Conservation (phyloP, 2,888 invertebrate genomes). For the Palloptera scutellata region DNA sequence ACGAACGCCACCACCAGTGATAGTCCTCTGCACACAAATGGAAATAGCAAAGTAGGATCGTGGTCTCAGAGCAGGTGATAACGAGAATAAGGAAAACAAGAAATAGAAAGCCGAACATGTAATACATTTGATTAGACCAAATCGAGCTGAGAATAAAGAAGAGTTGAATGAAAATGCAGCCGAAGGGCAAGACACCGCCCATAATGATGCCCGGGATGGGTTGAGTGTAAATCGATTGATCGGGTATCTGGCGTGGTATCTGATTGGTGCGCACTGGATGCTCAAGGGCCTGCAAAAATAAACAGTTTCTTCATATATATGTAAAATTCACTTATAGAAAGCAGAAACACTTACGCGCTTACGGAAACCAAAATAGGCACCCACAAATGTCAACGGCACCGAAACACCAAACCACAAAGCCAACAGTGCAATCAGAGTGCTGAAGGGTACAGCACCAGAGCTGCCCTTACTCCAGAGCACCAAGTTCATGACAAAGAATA, state of each 20-base stretch:
- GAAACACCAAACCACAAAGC: constrained; percentile 99
- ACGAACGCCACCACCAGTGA: constrained; percentile 99
- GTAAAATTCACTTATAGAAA: constrained; percentile 22
- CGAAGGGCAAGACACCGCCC: constrained; percentile 99
- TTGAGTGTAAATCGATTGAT: constrained; percentile 97
- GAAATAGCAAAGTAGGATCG: constrained; percentile 97
- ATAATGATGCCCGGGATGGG: constrained; percentile 94
- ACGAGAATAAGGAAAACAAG: constrained; percentile 96
- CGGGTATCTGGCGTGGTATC: constrained; percentile 98
- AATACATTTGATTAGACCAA: constrained; percentile 97
- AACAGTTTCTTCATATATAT: constrained; percentile 11
- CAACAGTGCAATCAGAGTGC: constrained; percentile 90
- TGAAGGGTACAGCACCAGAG: constrained; percentile 96
- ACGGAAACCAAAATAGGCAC: constrained; percentile 98
- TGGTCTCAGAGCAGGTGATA: constrained; percentile 99
- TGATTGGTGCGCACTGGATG: constrained; percentile 99
- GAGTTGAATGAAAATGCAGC: constrained; percentile 96
- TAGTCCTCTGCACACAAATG: constrained; percentile 99
- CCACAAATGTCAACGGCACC: constrained; percentile 96
- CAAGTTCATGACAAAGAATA: constrained; percentile 97
- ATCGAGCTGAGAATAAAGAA: constrained; percentile 99
- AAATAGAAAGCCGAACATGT: constrained; percentile 99
- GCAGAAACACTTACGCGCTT: constrained; percentile 76
- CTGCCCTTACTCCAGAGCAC: constrained; percentile 96
- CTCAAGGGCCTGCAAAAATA: constrained; percentile 78